Evolutionary conservation across 2,888 invertebrate species (phyloP), one percentile per base, ranked within the genome.

Genomic region (Platynereis dumerilii): DNA sequence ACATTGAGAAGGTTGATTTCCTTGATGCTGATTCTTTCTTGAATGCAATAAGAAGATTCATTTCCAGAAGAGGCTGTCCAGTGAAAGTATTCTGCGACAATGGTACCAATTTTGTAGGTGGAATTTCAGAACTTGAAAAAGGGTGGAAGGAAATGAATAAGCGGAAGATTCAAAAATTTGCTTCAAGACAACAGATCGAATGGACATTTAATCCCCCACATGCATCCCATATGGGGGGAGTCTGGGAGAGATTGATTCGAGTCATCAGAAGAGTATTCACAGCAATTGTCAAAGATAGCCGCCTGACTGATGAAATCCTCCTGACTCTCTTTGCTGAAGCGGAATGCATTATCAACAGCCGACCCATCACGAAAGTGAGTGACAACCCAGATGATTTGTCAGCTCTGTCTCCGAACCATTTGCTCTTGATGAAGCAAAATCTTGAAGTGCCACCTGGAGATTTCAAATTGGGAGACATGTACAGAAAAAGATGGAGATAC

Each of bases 211-310:
- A 73, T 65, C 70, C 70, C 12, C 73, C 75, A 5, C 53, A 53
- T 28, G 69, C 75, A 0, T 72, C 71, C 39, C 75, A 76, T 58
- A 70, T 72, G 67, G 74, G 73, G 27, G 75, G 74, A 15, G 68
- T 72, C 2, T 75, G 74, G 75, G 76, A 76, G 55, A 27, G 74
- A 15, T 73, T 72, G 55, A 75, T 76, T n/a, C n/a, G n/a, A n/a
- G n/a, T n/a, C n/a, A n/a, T n/a, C n/a, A n/a, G n/a, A n/a, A n/a
- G n/a, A n/a, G n/a, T n/a, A n/a, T n/a, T n/a, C n/a, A n/a, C n/a
- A n/a, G n/a, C n/a, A n/a, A n/a, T n/a, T n/a, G n/a, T 76, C 48
- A 20, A 53, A n/a, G 52, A 44, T 22, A 10, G 20, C 2, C 61
- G 65, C 12, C 34, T 74, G n/a, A 66, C 71, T 55, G 65, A 64